These are phyloP conservation scores for Myathropa florea DNA, from an alignment of 2,888 invertebrate genomes.

Conservation along the genomic window DNA sequence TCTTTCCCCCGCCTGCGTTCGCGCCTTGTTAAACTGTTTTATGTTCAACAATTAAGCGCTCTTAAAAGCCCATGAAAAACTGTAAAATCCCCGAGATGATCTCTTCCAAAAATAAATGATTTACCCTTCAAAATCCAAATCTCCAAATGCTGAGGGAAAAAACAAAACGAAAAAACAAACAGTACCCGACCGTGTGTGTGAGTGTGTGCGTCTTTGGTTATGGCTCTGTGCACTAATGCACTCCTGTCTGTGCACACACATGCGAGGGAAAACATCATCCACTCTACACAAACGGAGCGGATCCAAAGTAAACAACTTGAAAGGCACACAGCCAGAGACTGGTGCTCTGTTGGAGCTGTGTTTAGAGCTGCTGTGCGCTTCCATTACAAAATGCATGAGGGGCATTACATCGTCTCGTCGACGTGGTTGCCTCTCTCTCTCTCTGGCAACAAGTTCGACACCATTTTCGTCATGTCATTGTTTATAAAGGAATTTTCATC, in stretches of 20 bases:
- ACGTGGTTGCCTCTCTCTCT: neutral
- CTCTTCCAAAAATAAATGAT: slow-evolving; percentile 64
- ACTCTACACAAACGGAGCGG: slow-evolving; percentile 53
- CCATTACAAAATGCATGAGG: slow-evolving; percentile 52
- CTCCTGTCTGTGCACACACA: slow-evolving; percentile 21
- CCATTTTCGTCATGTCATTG: slow-evolving; percentile 69
- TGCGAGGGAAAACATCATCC: slow-evolving; percentile 25
- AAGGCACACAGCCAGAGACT: slow-evolving; percentile 26
- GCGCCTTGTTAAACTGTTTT: slow-evolving; percentile 34
- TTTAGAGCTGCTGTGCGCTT: slow-evolving; percentile 22
- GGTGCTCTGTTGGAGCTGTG: neutral
- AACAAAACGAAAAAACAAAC: slow-evolving; percentile 63
- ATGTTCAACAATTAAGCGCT: slow-evolving; percentile 37
- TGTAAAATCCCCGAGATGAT: slow-evolving; percentile 24
- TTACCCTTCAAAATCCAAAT: slow-evolving; percentile 59
- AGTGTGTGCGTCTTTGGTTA: neutral
- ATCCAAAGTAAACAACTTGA: slow-evolving; percentile 57
- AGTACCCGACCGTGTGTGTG: neutral
- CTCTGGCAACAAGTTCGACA: slow-evolving; percentile 63
- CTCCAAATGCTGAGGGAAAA: slow-evolving; percentile 41
- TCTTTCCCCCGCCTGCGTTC: neutral
- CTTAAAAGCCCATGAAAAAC: slow-evolving; percentile 46
- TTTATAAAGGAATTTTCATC: slow-evolving; percentile 66
- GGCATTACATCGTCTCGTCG: slow-evolving; percentile 8
- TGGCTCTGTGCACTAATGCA: slow-evolving; percentile 19